These are phyloP conservation scores for Kryptolebias marmoratus DNA, from an alignment of 2,113 vertebrate genomes.

Conservation along the genomic window DNA sequence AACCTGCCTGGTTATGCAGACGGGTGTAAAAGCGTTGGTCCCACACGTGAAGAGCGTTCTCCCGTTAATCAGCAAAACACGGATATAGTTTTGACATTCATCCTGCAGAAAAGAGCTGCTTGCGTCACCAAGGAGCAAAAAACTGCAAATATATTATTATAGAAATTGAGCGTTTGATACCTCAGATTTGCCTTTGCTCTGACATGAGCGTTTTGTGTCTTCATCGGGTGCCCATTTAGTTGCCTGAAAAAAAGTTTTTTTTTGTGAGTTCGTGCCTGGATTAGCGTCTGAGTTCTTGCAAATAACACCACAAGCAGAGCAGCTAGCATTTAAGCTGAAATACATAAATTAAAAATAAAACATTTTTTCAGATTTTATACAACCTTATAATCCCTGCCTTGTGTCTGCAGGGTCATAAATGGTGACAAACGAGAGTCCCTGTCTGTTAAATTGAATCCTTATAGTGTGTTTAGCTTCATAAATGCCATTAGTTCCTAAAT, in stretches of 20 bases:
- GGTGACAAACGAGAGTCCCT: no score
- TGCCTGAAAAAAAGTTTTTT: constrained; percentile 73
- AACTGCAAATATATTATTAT: background rate
- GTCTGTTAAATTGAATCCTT: no score
- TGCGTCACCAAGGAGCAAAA: background rate
- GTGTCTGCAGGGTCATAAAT: no score
- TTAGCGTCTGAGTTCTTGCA: no score
- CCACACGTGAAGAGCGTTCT: constrained; percentile 90
- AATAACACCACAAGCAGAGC: no score
- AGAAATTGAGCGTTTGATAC: constrained; percentile 62
- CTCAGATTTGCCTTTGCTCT: constrained; percentile 97
- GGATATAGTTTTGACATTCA: constrained; percentile 96
- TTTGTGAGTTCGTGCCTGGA: no score
- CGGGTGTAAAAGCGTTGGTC: constrained; percentile 91
- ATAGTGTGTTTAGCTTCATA: no score
- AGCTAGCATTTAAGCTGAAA: no score
- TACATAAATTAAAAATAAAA: no score
- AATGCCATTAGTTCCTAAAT: no score
- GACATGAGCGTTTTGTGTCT: constrained; percentile 90
- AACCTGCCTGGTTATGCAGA: constrained; percentile 91
- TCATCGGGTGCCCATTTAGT: constrained; percentile 92
- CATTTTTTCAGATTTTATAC: no score
- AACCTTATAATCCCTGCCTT: no score
- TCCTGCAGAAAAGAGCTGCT: constrained; percentile 78
- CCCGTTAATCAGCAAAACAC: constrained; percentile 89